A percentile compares a stretch with the other conserved stretches of the same genome.
These are phyloP conservation scores for Callinectes sapidus DNA, from an alignment of 2,888 invertebrate genomes.

Conservation along the genomic window DNA sequence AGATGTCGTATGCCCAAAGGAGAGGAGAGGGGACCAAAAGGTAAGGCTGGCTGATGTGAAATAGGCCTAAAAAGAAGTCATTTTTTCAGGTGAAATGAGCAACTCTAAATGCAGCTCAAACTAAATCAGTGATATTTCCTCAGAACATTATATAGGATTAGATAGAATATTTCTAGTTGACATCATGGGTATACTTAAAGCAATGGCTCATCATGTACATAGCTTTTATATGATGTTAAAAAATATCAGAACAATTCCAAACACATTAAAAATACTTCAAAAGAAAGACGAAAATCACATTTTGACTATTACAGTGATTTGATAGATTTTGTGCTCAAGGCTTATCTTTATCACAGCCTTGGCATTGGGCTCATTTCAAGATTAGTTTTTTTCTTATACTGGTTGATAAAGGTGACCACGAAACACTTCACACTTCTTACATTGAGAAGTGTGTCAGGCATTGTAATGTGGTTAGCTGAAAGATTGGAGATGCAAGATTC, in stretches of 20 bases:
- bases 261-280: background rate
- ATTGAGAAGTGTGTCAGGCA: background rate
- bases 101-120: background rate
- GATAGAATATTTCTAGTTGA: background rate
- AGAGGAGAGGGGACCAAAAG: background rate
- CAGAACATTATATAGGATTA: background rate
- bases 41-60: background rate
- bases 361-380: background rate
- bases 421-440: slow-evolving; percentile 36
- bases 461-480: background rate
- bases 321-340: background rate
- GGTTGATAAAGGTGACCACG: slow-evolving; percentile 1
- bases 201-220: background rate
- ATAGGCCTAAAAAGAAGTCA: background rate
- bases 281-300: background rate
- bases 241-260: background rate
- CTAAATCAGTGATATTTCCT: background rate
- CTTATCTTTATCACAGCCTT: background rate
- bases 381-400: background rate
- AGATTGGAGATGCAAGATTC: background rate
- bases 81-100: background rate
- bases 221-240: background rate
- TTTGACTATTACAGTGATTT: background rate
- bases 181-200: background rate
- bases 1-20: background rate